These are phyloP conservation scores for Tolmerus cingulatus DNA, from an alignment of 2,888 invertebrate species.

Conservation along the genomic window DNA sequence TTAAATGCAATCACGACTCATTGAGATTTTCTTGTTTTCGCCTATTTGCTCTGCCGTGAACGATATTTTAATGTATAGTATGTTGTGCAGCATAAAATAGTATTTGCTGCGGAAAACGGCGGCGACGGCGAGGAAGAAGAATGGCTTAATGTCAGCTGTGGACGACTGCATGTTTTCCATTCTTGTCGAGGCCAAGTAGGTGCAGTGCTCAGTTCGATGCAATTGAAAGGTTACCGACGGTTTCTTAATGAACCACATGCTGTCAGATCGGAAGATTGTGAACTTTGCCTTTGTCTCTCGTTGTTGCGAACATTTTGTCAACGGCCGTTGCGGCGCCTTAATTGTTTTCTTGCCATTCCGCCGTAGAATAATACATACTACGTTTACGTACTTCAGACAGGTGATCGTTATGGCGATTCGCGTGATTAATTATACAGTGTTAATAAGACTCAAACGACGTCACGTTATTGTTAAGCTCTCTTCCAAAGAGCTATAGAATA, in stretches of 20 bases:
- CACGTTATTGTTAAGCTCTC: not conserved
- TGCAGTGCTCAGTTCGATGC: constrained; percentile 37
- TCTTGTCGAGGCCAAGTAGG: constrained; percentile 13
- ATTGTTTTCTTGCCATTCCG: not conserved
- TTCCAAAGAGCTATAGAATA: not conserved
- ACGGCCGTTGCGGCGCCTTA: not conserved
- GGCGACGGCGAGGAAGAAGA: not conserved
- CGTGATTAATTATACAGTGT: not conserved
- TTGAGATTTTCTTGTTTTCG: not conserved
- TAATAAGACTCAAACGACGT: not conserved
- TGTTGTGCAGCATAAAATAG: not conserved
- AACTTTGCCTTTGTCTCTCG: not conserved
- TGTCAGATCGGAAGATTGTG: not conserved
- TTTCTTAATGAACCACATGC: constrained; percentile 21
- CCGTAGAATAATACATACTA: not conserved
- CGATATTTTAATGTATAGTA: not conserved
- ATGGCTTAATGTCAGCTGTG: constrained; percentile 36
- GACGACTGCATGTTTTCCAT: constrained; percentile 12
- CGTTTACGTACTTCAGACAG: not conserved
- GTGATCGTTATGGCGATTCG: not conserved
- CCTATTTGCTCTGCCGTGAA: constrained; percentile 1
- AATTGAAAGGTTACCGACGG: constrained; percentile 1
- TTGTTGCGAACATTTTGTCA: not conserved
- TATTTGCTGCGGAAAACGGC: not conserved
- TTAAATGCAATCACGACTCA: constrained; percentile 42